A percentile compares a stretch with the other conserved stretches of the same genome.
These are phyloP conservation scores for Callinectes sapidus DNA, from an alignment of 2,888 invertebrate genomes.

Conservation along the genomic window DNA sequence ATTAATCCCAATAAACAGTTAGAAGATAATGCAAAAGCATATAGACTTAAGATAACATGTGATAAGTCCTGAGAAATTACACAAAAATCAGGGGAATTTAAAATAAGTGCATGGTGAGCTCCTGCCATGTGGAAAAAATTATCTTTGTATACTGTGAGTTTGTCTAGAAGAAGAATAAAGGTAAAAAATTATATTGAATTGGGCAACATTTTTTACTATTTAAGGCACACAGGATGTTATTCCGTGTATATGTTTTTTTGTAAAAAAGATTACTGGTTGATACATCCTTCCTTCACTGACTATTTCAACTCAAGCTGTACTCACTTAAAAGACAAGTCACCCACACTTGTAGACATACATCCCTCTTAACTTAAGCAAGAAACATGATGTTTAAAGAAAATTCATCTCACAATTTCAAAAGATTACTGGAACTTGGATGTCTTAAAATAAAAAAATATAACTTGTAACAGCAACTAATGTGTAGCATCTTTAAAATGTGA, in stretches of 20 bases:
- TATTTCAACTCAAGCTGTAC: not conserved
- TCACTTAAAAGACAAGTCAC: not conserved
- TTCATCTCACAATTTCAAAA: not conserved
- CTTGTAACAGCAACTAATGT: conserved; percentile 8
- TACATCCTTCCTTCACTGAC: not conserved
- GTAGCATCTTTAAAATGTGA: not conserved
- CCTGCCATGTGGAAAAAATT: not conserved
- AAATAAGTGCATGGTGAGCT: not conserved
- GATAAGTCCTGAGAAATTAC: too few relatives aligned
- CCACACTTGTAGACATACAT: not conserved
- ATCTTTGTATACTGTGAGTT: not conserved
- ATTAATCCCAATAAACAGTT: not conserved
- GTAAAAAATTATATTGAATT: not conserved
- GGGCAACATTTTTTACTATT: not conserved
- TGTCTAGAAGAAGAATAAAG: not conserved
- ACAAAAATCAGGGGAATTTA: not conserved
- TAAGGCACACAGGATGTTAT: not conserved
- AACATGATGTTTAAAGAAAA: not conserved
- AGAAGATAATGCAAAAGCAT: not conserved
- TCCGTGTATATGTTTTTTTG: not conserved
- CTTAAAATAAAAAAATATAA: not conserved
- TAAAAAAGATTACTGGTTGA: not conserved
- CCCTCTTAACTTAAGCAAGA: not conserved
- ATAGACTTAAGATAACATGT: too few relatives aligned
- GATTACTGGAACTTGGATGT: not conserved